These are phyloP conservation scores for Pandemis cinnamomeana DNA, from an alignment of 2,888 invertebrate genomes.

Conservation along the genomic window DNA sequence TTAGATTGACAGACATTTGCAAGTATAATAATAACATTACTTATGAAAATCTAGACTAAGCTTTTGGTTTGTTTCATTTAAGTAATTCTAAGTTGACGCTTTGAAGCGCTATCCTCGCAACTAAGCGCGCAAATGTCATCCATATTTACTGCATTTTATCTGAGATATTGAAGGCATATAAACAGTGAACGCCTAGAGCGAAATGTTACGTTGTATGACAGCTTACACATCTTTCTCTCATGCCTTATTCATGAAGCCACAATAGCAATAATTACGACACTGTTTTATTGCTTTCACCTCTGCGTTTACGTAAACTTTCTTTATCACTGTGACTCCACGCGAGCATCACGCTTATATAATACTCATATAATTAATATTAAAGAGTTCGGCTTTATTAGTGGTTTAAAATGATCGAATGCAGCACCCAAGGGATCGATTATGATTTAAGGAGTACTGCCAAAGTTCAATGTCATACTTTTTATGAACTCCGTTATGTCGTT, in stretches of 20 bases:
- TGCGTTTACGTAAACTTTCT: conserved; percentile 72
- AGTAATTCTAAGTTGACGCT: too few relatives aligned
- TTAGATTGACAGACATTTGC: too few relatives aligned
- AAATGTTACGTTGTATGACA: conserved; percentile 62
- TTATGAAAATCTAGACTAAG: too few relatives aligned
- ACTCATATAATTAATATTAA: conserved; percentile 28
- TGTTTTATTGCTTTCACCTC: conserved; percentile 72
- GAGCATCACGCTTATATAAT: conserved; percentile 56
- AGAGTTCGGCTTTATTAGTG: conserved; percentile 28
- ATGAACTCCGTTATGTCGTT: too few relatives aligned
- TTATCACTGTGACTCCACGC: conserved; percentile 58
- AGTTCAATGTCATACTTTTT: too few relatives aligned
- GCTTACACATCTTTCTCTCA: conserved; percentile 66
- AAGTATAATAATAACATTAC: too few relatives aligned
- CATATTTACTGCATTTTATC: background rate
- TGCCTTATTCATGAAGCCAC: conserved; percentile 70
- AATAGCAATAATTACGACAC: conserved; percentile 71
- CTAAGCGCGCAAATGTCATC: background rate
- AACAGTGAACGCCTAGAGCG: conserved; percentile 46
- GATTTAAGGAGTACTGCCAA: background rate
- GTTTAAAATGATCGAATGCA: background rate
- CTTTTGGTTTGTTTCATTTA: too few relatives aligned
- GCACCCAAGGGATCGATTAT: background rate
- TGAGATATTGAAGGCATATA: background rate
- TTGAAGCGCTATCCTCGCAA: too few relatives aligned